Evolutionary conservation across 2,888 invertebrate genomes (phyloP).

Genomic region (Sipunculus nudus): DNA sequence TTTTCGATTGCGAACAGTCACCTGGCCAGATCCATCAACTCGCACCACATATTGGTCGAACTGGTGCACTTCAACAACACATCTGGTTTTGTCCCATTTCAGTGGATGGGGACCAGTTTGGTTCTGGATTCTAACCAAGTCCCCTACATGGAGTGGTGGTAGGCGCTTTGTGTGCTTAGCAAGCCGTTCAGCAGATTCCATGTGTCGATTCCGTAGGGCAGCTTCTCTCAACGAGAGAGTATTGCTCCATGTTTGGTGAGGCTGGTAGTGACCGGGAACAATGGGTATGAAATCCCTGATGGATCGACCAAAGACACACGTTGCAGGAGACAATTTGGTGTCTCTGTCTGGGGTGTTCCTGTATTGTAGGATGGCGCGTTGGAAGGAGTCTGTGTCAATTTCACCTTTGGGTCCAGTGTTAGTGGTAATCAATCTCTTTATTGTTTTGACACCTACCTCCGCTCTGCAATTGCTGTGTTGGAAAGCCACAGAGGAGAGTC

Average conservation of each 20-base stretch:
- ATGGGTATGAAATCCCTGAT: conserved; percentile 42
- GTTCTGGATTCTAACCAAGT: conserved; percentile 40
- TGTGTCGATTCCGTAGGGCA: conserved; percentile 43
- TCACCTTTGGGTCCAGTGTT: conserved; percentile 42
- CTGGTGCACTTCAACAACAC: conserved; percentile 41
- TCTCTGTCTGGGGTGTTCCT: conserved; percentile 42
- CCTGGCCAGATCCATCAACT: conserved; percentile 35
- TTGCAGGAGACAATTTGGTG: conserved; percentile 42
- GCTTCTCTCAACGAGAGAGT: conserved; percentile 33
- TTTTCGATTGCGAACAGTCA: conserved; percentile 32
- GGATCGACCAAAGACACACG: conserved; percentile 40
- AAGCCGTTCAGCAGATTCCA: conserved; percentile 32
- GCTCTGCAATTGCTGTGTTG: conserved; percentile 47
- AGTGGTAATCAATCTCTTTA: conserved; percentile 45
- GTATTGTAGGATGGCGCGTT: conserved; percentile 43
- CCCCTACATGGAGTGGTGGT: conserved; percentile 32
- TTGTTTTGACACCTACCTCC: conserved; percentile 45
- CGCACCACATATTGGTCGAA: conserved; percentile 33
- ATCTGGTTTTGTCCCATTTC: conserved; percentile 47
- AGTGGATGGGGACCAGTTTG: conserved; percentile 39
- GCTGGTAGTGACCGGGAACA: conserved; percentile 13
- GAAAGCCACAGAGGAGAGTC: conserved; percentile 46
- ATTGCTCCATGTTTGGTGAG: conserved; percentile 30
- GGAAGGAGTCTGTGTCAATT: conserved; percentile 40
- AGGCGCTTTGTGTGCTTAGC: conserved; percentile 38